These are phyloP conservation scores for Danaus plexippus DNA, from an alignment of 1,140 invertebrate species.

Conservation along the genomic window DNA sequence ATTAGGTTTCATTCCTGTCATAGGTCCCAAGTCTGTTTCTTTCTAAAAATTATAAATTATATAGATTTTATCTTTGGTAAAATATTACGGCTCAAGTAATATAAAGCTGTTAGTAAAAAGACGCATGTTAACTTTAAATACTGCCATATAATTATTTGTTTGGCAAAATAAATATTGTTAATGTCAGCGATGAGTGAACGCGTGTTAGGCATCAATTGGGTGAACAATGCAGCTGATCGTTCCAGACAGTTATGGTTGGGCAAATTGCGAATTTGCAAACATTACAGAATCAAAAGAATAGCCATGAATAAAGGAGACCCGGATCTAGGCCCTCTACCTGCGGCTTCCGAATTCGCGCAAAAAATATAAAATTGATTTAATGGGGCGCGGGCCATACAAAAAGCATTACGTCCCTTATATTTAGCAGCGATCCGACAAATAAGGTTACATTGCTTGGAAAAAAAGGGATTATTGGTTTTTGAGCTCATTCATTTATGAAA, in stretches of 20 bases:
- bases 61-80: too few relatives aligned
- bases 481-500: conserved; percentile 26
- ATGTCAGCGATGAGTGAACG: conserved; percentile 16
- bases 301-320: conserved; percentile 48
- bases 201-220: conserved; percentile 46
- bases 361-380: conserved; percentile 61
- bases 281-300: conserved; percentile 54
- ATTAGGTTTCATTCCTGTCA: too few relatives aligned
- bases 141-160: conserved; percentile 6
- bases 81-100: too few relatives aligned
- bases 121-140: too few relatives aligned
- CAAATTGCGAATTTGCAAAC: conserved; percentile 67
- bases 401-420: conserved; percentile 29
- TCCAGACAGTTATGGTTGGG: conserved; percentile 57
- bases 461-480: conserved; percentile 61
- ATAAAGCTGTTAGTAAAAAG: too few relatives aligned
- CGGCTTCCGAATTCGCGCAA: conserved; percentile 66
- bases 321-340: conserved; percentile 67
- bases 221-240: conserved; percentile 53
- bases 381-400: conserved; percentile 43
- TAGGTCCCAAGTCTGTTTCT: too few relatives aligned
- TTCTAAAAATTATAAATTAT: too few relatives aligned
- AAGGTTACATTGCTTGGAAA: conserved; percentile 63
- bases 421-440: conserved; percentile 55
- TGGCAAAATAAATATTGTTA: conserved; percentile 11